Base-by-base conservation (phyloP, 2,113 vertebrate genomes). In the Dermatemys mawii region DNA sequence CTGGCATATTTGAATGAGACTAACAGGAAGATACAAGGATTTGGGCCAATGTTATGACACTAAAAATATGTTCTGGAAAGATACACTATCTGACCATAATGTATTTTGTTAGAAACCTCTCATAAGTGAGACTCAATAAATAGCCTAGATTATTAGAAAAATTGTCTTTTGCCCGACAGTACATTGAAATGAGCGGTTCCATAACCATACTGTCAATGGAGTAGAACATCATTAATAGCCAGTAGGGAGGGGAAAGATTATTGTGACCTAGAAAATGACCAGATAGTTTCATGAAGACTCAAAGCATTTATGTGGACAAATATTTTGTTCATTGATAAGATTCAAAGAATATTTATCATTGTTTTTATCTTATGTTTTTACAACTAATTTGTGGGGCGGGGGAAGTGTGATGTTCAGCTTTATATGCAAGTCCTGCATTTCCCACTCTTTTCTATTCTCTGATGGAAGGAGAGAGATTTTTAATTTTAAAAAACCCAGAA, bases 401-500 rank as follows among this genome's bases (percentile, higher is more conserved):
- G 3, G 14, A 87, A 87, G 35, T 73, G 60, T 7, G 50, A 2
- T 41, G 13, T 80, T 90, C 26, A 60, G 49, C 57, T 8, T 79
- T 22, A 24, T 1, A 73, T 11, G 2, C 5, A 87, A 3, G 44
- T 55, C 90, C 7, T 80, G 3, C 1, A 35, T 53, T 84, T 78
- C 89, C 1, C 0, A 73, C 5, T 32, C 41, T 41, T 91, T 26
- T 76, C 3, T 78, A 22, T 90, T 88, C 24, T 54, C 60, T 60
- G 54, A 38, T n/a, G 81, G 21, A 87, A 2, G 17, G 57, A 7
- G 93, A 93, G 11, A 55, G 2, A 54, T 0, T 7, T n/a, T 92
- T 91, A 89, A 90, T 86, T 84, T 80, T 57, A 75, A 53, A 94
- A 90, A 60, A 2, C 21, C 87, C 83, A 75, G 83, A 46, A 29